Base-by-base conservation (phyloP, 2,888 invertebrate species). In the Torymus aiolomorphi region DNA sequence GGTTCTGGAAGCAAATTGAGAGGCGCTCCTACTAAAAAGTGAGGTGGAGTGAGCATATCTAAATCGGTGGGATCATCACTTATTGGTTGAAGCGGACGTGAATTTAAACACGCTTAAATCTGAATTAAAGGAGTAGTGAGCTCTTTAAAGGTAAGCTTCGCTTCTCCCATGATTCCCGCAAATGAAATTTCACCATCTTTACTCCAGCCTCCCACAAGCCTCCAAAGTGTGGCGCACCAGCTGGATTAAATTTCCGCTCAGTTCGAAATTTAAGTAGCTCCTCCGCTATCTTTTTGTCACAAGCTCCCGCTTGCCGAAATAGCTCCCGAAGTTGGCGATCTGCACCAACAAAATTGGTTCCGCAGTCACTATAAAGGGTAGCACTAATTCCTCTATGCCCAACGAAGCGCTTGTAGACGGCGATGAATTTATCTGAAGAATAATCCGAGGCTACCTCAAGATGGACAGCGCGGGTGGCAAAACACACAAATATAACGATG, bases 151-250 rank as follows among this genome's bases (percentile, higher is more conserved):
- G 85, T 86, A 18, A 87, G 70, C 10, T 62, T 71, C 8, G 57
- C 10, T 13, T 82, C 82, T 0, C 85, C 84, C 2, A 83, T 74
- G 1, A 85, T 71, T 18, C 84, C 73, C 10, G 79, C 72, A 87
- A 65, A 70, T 86, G 84, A 18, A 77, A 78, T 66, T 88, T 88
- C 1, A 84, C 81, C 0, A 84, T 85, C 63, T 86, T 85, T 0
- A 87, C 84, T 0, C 82, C 85, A 0, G 85, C 82, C 75, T 88
- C 87, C 86, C 86, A 86, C 10, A 86, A 65, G 0, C 88, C 87
- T 2, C 86, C 87, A 66, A 85, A 84, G 66, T 88, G 85, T 0
- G 86, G 86, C 1, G 85, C 82, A 13, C 67, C 59, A 0, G 87
- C 84, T 2, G 87, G 86, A 70, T 83, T 85, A 62, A 86, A 86